phyloP scores from a whole-genome alignment of 2,113 vertebrate species.

The Zosterops pallidus region DNA sequence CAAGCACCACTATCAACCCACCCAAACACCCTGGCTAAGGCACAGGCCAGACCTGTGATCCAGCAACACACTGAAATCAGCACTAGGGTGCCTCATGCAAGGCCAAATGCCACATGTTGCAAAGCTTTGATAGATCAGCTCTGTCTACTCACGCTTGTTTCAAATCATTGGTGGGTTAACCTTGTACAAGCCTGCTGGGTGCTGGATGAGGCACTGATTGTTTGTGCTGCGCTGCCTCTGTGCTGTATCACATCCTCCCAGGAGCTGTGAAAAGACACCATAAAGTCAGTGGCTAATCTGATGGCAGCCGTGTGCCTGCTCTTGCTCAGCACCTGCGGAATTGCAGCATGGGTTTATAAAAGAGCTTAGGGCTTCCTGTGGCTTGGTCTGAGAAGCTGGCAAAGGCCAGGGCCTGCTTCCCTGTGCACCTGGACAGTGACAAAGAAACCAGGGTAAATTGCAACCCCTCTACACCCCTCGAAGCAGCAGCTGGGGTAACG shows the following conservation, averaged over 20 bases:
- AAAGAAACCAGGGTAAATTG: not conserved
- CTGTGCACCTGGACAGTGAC: not conserved
- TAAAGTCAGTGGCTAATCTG: not conserved
- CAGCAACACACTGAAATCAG: accelerated
- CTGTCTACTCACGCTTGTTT: not conserved
- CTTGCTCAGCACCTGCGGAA: accelerated
- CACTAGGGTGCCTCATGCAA: not conserved
- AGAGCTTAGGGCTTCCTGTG: not conserved
- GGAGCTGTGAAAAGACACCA: accelerated
- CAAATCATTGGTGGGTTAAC: not conserved
- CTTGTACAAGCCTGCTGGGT: accelerated
- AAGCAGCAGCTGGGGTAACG: not conserved
- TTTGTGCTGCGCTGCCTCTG: not conserved
- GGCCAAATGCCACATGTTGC: not conserved
- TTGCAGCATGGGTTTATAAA: not conserved
- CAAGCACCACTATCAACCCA: not conserved
- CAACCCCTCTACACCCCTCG: accelerated
- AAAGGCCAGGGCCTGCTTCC: not conserved
- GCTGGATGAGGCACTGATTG: accelerated
- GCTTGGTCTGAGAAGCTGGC: not conserved
- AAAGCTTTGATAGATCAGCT: not conserved
- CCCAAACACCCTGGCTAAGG: not conserved
- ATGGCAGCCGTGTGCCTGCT: accelerated
- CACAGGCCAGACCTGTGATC: not conserved
- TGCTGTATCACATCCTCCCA: not conserved